Evolutionary conservation across 1,140 invertebrate genomes (phyloP).

Genomic region (Philopotamus ludificatus): DNA sequence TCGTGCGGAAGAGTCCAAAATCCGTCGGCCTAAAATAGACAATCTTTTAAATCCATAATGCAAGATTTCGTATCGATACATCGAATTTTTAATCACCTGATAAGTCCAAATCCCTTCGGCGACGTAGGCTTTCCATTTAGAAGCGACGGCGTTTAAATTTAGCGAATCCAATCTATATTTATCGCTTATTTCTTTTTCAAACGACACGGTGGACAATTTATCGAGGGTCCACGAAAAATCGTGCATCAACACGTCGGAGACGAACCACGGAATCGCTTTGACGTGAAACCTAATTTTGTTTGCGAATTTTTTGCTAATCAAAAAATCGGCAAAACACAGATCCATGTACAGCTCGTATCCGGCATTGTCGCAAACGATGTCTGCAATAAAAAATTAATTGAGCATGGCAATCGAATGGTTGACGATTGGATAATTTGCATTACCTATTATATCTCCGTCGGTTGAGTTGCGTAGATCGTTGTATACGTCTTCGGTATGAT

Average conservation of each 20-base stretch:
- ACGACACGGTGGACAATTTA: constrained; percentile 49
- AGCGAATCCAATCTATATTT: not conserved
- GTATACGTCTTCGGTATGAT: constrained; percentile 26
- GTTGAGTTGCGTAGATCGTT: constrained; percentile 46
- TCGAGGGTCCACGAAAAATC: constrained; percentile 77
- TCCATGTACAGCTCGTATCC: constrained; percentile 93
- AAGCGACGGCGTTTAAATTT: constrained; percentile 47
- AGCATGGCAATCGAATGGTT: not conserved
- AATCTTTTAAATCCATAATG: not conserved
- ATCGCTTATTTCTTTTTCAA: constrained; percentile 41
- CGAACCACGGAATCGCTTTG: constrained; percentile 94
- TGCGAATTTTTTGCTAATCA: constrained; percentile 67
- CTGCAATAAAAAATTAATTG: constrained; percentile 47
- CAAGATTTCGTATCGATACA: not conserved
- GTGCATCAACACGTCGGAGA: constrained; percentile 80
- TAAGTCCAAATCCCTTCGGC: constrained; percentile 52
- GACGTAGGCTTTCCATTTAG: constrained; percentile 58
- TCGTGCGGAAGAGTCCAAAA: constrained; percentile 89
- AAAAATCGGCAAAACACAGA: constrained; percentile 80
- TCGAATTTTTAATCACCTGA: constrained; percentile 35
- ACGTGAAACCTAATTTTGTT: constrained; percentile 78
- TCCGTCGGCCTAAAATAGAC: constrained; percentile 54
- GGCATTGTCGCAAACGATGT: constrained; percentile 90
- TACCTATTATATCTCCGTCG: constrained; percentile 17
- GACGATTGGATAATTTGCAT: not conserved